Base-by-base conservation (phyloP, 1,140 invertebrate genomes). In the Calliopsis andreniformis region DNA sequence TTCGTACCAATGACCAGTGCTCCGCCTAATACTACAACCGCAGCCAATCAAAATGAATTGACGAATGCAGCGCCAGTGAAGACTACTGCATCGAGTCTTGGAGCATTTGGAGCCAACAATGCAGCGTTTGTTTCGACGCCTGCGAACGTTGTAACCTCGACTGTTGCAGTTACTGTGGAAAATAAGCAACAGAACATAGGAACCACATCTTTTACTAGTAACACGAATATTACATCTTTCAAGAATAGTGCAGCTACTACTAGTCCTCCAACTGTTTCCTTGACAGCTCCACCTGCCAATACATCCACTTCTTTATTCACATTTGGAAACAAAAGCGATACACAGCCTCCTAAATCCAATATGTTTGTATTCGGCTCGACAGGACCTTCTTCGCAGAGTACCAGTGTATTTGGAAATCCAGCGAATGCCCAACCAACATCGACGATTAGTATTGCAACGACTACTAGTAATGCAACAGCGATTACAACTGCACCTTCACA, bases 331-430 rank as follows among this genome's bases (percentile, higher is more conserved):
- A 83, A 59, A 2, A 16, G 0, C 7, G 16, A 18, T 25, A 8
- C n/a, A 4, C 30, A 35, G n/a, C 12, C 49, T 8, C 10, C 67
- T 0, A 83, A 82, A 30, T 5, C 63, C 1, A 35, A 69, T 59
- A 49, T 14, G 0, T 76, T 71, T 3, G 5, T 20, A 7, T 84
- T 80, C 10, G 28, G 47, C 0, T 49, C 14, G 5, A 4, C 6
- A 51, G 23, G 42, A 53, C 72, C n/a, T 10, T 3, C 16, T 32
- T 20, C 49, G 0, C 58, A 49, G 10, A 56, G 6, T 14, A 32
- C 16, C 5, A 61, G n/a, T 12, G 23, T 64, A 16, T 86, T 87
- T 51, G 58, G 71, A 25, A 59, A 1, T 35, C 0, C 32, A 7
- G 35, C 18, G 1, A 69, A 4, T 1, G 59, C 42, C 0, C 32